Conservation (phyloP, 2,888 invertebrate species). For the Linyphia triangularis region DNA sequence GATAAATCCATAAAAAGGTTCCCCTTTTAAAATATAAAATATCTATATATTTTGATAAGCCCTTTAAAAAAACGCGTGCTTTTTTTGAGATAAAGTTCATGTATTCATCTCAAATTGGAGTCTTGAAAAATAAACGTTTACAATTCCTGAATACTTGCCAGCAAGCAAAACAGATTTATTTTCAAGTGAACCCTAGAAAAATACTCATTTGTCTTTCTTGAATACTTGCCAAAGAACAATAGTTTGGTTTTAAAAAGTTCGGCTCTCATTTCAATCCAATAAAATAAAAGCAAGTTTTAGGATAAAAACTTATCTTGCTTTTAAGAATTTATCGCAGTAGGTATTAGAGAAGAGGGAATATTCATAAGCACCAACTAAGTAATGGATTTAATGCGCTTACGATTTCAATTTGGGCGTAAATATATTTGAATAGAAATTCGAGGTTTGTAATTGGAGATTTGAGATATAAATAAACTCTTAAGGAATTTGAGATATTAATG, state of each 20-base stretch:
- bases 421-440: neutral
- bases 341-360: neutral
- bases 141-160: slow-evolving; percentile 39
- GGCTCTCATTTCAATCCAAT: slow-evolving; percentile 12
- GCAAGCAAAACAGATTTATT: slow-evolving; percentile 16
- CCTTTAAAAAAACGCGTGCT: no score
- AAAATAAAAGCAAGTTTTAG: neutral
- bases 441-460: neutral
- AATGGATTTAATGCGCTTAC: neutral
- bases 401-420: neutral
- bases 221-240: slow-evolving; percentile 33
- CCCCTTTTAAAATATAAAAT: no score
- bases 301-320: neutral
- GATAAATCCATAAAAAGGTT: no score
- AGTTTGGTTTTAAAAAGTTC: slow-evolving; percentile 33
- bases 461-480: neutral
- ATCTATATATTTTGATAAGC: no score
- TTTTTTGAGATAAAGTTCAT: no score
- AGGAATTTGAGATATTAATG: neutral
- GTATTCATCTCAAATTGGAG: neutral
- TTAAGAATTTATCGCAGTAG: neutral
- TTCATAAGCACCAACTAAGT: neutral
- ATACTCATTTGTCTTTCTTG: slow-evolving; percentile 33
- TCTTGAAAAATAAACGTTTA: neutral
- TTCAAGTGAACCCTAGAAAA: slow-evolving; percentile 23